Evolutionary conservation across 2,797 vertebrate genomes (phyloP).

Genomic region (Myripristis murdjan): DNA sequence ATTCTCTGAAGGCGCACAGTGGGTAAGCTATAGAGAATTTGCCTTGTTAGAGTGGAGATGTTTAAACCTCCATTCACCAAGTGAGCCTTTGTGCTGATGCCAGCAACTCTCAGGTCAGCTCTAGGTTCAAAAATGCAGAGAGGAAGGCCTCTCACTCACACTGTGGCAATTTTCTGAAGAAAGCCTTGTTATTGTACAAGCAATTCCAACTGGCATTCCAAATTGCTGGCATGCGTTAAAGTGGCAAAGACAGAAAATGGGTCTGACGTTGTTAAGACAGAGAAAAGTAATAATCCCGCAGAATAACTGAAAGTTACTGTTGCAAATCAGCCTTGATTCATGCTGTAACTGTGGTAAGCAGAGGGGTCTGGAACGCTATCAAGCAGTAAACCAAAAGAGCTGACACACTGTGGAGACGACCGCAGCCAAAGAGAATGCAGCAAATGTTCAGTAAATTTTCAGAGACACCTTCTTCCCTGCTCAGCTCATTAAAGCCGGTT

Average conservation of each 20-base stretch:
- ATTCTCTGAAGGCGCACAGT: slow-evolving; percentile 43
- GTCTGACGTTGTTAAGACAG: neutral
- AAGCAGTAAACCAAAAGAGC: slow-evolving; percentile 67
- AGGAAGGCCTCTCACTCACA: slow-evolving; percentile 38
- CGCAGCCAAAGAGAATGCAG: slow-evolving; percentile 59
- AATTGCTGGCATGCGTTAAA: slow-evolving; percentile 30
- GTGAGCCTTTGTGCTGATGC: slow-evolving; percentile 49
- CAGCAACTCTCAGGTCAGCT: slow-evolving; percentile 58
- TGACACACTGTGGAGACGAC: slow-evolving; percentile 62
- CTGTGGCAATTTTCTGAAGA: slow-evolving; percentile 43
- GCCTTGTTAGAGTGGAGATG: slow-evolving; percentile 35
- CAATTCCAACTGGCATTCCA: slow-evolving; percentile 19
- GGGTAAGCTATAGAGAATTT: slow-evolving; percentile 28
- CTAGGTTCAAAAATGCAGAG: slow-evolving; percentile 26
- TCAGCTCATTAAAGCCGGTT: slow-evolving; percentile 59
- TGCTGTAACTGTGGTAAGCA: slow-evolving; percentile 32
- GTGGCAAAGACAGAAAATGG: slow-evolving; percentile 35
- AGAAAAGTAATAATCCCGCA: neutral
- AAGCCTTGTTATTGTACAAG: slow-evolving; percentile 45
- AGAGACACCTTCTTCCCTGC: slow-evolving; percentile 44
- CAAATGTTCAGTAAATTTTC: slow-evolving; percentile 55
- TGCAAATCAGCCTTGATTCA: slow-evolving; percentile 53
- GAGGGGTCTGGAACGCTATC: slow-evolving; percentile 60
- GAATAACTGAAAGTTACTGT: slow-evolving; percentile 54
- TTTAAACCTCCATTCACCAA: slow-evolving; percentile 48